phyloP scores from a whole-genome alignment of 2,888 invertebrate genomes.

The Galerucella nymphaeae region DNA sequence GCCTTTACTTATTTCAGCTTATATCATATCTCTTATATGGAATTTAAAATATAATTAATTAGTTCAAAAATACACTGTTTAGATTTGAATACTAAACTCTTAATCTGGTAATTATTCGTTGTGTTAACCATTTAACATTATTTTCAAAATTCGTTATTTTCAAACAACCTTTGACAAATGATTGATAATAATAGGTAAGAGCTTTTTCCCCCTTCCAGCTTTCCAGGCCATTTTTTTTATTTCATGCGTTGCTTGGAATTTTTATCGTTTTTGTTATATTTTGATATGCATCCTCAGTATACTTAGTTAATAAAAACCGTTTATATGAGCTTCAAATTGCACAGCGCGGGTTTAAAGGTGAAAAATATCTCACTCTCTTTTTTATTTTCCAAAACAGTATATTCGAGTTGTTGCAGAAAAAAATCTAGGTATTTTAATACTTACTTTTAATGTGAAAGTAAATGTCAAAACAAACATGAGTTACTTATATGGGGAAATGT shows the following conservation, averaged over 20 bases:
- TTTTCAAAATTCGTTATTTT: not conserved
- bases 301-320: not conserved
- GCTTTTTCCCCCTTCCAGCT: not conserved
- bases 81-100: constrained; percentile 6
- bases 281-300: not conserved
- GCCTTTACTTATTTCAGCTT: no score
- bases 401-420: no score
- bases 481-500: no score
- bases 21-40: no score
- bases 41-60: not conserved
- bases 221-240: not conserved
- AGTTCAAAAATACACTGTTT: not conserved
- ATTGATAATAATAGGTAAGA: not conserved
- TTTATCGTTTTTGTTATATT: not conserved
- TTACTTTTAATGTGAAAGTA: no score
- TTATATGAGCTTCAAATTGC: not conserved
- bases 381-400: not conserved
- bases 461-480: no score
- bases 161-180: not conserved
- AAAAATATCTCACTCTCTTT: not conserved
- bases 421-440: no score
- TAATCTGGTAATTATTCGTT: constrained; percentile 26
- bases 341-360: not conserved
- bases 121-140: constrained; percentile 2
- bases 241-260: not conserved